phyloP scores from a whole-genome alignment of 2,113 vertebrate genomes.

The Emydocephalus ijimae region DNA sequence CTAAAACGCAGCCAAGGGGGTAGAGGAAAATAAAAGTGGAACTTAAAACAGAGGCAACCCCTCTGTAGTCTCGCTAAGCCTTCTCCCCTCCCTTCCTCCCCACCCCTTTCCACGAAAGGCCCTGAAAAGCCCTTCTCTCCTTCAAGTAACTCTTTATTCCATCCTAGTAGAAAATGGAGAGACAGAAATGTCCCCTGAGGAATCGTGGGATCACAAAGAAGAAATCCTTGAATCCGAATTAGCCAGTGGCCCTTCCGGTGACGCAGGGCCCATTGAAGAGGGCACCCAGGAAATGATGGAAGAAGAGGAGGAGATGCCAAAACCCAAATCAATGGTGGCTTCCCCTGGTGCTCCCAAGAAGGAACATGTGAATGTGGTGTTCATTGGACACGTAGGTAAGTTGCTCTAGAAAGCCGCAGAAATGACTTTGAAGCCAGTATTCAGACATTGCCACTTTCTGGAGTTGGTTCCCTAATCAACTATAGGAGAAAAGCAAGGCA shows the following conservation, averaged over 20 bases:
- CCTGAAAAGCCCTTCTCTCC: neutral
- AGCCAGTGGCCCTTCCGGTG: slow-evolving; percentile 65
- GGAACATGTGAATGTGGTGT: slow-evolving; percentile 97
- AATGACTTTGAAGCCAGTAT: neutral
- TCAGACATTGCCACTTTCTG: neutral
- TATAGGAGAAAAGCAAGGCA: neutral
- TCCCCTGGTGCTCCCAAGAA: slow-evolving; percentile 92
- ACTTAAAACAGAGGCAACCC: neutral
- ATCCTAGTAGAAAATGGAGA: slow-evolving; percentile 90
- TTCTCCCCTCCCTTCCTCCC: neutral
- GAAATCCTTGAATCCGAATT: slow-evolving; percentile 81
- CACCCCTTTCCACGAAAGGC: neutral
- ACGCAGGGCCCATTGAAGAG: slow-evolving; percentile 74
- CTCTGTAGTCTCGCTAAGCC: neutral
- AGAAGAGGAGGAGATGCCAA: slow-evolving; percentile 91
- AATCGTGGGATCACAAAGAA: slow-evolving; percentile 96
- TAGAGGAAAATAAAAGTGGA: neutral
- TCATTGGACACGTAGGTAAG: slow-evolving; percentile 97
- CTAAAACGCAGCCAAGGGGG: neutral
- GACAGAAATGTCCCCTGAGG: slow-evolving; percentile 87
- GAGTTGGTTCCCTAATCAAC: neutral
- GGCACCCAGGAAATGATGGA: slow-evolving; percentile 81
- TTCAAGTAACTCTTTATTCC: slow-evolving; percentile 21
- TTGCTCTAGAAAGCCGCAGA: neutral
- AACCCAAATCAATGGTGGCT: slow-evolving; percentile 83